Base-by-base conservation (phyloP, 1,140 invertebrate species). In the Eueides isabella region DNA sequence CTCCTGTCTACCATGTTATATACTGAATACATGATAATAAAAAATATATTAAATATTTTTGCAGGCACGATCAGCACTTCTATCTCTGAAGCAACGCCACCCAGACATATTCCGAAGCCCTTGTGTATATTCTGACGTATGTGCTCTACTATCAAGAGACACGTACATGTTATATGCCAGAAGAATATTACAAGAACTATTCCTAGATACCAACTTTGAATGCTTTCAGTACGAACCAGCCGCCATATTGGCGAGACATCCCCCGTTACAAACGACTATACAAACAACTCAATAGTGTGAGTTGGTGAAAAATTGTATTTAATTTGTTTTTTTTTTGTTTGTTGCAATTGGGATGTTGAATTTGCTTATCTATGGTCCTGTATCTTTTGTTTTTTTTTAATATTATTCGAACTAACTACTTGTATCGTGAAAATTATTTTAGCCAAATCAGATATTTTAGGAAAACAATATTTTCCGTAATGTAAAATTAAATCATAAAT, bases 51-150 rank as follows among this genome's bases (percentile, higher is more conserved):
- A 38, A 38, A 38, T 38, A 38, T 61, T 12, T 69, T 81, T 84
- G 95, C 80, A 95, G 95, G 85, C 95, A 95, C 85, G 94, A 94
- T 41, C 96, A 80, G 93, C 94, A 11, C 89, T 97, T 65, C 88
- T 97, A 12, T 95, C 97, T 80, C 91, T 99, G 76, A 98, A 98
- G 84, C 98, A 99, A 89, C 95, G 96, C 65, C 96, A 97, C 92
- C 96, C 98, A 0, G 94, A 96, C 38, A 93, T 96, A 71, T 98
- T 98, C 86, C 95, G 98, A 90, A 98, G 98, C 84, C 92, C 97
- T 72, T 99, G 98, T 91, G 95, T 99, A 5, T 99, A 98, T 92
- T 98, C 97, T 2, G 98, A 99, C 90, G 96, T 99, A 6, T 97
- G 97, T 86, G 95, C 95, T 72, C 94, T 97, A 64, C 91, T 99